Conservation (phyloP, 2,888 invertebrate species). For the Drosophila engyochracea region DNA sequence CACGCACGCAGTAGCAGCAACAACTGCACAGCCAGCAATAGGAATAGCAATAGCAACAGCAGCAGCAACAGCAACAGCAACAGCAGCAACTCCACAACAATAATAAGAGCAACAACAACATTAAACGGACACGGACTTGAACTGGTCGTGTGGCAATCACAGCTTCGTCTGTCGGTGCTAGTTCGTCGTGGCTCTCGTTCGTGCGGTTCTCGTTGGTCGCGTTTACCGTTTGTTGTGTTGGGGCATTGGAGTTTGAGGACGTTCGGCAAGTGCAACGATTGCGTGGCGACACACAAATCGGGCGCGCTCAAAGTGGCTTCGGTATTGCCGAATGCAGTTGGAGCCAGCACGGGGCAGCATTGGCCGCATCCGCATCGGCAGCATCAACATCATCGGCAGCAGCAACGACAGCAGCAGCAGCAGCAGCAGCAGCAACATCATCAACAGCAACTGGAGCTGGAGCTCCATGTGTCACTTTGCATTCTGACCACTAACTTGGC, state of each 20-base stretch:
- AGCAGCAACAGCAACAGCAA: conserved; percentile 22
- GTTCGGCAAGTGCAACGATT: conserved; percentile 57
- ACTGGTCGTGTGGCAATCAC: conserved; percentile 33
- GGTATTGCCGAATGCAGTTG: conserved; percentile 57
- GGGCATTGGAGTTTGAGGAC: conserved; percentile 14
- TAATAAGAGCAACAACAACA: conserved; percentile 24
- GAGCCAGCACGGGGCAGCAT: conserved; percentile 49
- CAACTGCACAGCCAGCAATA: conserved; percentile 17
- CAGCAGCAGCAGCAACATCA: conserved; percentile 29
- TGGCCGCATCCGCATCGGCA: conserved; percentile 50
- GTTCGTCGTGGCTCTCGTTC: conserved; percentile 38
- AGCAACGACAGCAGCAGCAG: conserved; percentile 22
- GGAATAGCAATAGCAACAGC: conserved; percentile 21
- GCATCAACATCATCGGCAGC: conserved; percentile 30
- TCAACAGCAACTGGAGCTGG: conserved; percentile 54
- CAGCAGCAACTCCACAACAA: conserved; percentile 14
- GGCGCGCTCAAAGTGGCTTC: conserved; percentile 58
- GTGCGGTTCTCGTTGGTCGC: conserved; percentile 48
- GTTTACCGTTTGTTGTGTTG: conserved; percentile 9
- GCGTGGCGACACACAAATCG: conserved; percentile 37
- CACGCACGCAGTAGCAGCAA: conserved; percentile 51
- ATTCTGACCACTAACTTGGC: conserved; percentile 85
- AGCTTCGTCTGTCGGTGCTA: conserved; percentile 42
- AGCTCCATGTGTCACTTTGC: conserved; percentile 82
- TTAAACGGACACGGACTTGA: conserved; percentile 35